These are phyloP conservation scores for Procambarus clarkii DNA, from an alignment of 1,140 invertebrate genomes.

Conservation along the genomic window DNA sequence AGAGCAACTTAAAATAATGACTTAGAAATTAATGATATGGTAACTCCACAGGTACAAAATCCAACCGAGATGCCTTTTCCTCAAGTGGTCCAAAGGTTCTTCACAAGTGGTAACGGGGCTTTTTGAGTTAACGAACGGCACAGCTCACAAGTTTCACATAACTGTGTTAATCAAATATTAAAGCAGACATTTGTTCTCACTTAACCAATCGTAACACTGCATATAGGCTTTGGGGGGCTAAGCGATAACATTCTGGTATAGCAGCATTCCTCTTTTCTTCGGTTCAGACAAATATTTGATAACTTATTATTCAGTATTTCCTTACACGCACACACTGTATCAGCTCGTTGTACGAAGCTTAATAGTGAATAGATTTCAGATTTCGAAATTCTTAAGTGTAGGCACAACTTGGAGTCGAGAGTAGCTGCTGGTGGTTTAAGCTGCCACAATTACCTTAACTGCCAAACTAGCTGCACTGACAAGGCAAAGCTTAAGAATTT, in stretches of 20 bases:
- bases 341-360: background rate
- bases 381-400: background rate
- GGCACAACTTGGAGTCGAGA: background rate
- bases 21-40: constrained; percentile 70
- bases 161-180: constrained; percentile 54
- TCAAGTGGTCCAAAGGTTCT: background rate
- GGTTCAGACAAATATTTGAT: background rate
- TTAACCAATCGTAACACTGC: constrained; percentile 52
- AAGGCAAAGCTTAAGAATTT: background rate
- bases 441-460: background rate
- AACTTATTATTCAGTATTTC: background rate
- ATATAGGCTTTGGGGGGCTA: background rate
- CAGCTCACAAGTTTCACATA: background rate
- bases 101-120: background rate
- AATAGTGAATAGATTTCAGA: background rate
- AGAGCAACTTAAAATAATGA: constrained; percentile 63
- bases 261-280: background rate
- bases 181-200: constrained; percentile 63
- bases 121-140: background rate
- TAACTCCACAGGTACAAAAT: constrained; percentile 64
- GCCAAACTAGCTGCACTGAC: constrained; percentile 1
- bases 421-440: background rate
- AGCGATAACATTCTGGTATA: background rate
- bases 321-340: background rate
- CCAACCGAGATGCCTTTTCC: constrained; percentile 16